These are phyloP conservation scores for Menidia beryllina DNA, from an alignment of 2,113 vertebrate genomes.

Conservation along the genomic window DNA sequence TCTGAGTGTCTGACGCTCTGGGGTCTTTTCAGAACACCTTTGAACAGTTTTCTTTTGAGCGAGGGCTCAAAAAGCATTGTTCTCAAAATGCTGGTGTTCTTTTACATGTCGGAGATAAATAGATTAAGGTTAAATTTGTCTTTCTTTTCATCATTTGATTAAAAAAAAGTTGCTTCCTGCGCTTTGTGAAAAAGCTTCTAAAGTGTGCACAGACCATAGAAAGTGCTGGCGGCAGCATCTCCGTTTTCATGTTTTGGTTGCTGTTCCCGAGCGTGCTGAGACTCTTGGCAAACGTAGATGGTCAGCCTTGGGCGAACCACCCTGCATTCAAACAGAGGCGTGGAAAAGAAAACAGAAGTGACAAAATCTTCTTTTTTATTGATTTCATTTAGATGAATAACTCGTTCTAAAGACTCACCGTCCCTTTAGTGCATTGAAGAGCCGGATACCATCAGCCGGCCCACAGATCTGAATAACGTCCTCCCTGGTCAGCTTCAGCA, in stretches of 20 bases:
- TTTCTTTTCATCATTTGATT: no score
- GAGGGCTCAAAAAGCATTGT: background rate
- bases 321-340: conserved; percentile 75
- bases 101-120: background rate
- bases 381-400: no score
- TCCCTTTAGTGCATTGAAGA: conserved; percentile 96
- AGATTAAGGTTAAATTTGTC: background rate
- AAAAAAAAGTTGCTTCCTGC: no score
- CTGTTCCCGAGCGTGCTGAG: conserved; percentile 88
- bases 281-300: conserved; percentile 96
- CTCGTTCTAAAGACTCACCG: conserved; percentile 78
- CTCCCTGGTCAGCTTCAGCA: conserved; percentile 95
- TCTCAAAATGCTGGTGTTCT: background rate
- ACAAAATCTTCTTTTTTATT: no score
- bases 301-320: conserved; percentile 93
- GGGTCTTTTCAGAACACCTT: background rate
- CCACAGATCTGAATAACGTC: conserved; percentile 99
- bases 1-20: background rate
- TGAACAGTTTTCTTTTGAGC: background rate
- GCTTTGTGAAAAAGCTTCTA: background rate
- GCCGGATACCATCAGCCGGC: conserved; percentile 94
- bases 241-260: conserved; percentile 92
- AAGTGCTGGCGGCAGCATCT: conserved; percentile 86
- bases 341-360: no score
- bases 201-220: conserved; percentile 86